Base-by-base conservation (phyloP, 2,797 vertebrate genomes). In the Xenopus petersii region DNA sequence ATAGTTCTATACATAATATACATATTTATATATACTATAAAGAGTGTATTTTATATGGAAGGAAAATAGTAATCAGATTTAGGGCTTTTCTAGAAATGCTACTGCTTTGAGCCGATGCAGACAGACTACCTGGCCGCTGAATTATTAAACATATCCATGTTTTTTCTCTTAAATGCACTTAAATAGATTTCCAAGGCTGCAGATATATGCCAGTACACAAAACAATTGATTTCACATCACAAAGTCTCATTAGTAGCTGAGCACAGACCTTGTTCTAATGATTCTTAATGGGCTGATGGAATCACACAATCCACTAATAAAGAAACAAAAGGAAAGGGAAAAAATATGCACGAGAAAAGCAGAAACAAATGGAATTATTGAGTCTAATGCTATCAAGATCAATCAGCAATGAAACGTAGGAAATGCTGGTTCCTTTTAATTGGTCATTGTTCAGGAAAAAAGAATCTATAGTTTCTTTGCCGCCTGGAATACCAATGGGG, bases 221-320 rank as follows among this genome's bases (percentile, higher is more conserved):
- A 60, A 33, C 24, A 61, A 77, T 71, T 67, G 79, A 80, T 77
- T 77, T 77, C 67, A 46, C 75, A 77, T 74, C 75, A 54, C 48
- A 60, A 42, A 21, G 49, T 26, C 71, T 80, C 79, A 64, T 80
- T 77, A 74, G 13, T 12, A 63, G 11, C 0, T 46, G 65, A 48
- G 30, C 33, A 64, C 67, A 46, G 12, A 61, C 17, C 26, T 42
- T 17, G 42, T 42, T 59, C 1, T 70, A 67, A 71, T 46, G 59
- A 72, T 63, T 59, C 48, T 67, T 75, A 73, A 80, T 73, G 70
- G 71, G 62, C 63, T 63, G 67, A 59, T 15, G 48, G 67, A 64
- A 60, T 56, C 24, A 46, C 12, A 12, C 6, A 26, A 12, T 58
- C 59, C 11, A 67, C 49, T 64, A 49, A 8, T 42, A 64, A 64